Conservation (phyloP, 2,888 invertebrate species). For the Netelia fuscicornis region DNA sequence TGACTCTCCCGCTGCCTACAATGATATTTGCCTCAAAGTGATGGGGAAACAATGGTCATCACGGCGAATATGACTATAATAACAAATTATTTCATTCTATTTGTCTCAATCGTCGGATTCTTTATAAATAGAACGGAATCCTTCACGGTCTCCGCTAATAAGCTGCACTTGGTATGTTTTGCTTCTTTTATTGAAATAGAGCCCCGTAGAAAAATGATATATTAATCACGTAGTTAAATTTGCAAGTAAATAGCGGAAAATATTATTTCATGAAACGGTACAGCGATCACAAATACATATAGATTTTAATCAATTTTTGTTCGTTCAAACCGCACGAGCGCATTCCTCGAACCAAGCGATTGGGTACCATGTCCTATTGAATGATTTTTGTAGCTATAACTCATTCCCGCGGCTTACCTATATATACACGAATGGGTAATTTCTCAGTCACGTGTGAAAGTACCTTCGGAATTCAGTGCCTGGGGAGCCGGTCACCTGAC, state of each 20-base stretch:
- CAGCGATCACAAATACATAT: neutral
- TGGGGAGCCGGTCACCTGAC: conserved; percentile 78
- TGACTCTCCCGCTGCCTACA: neutral
- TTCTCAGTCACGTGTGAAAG: conserved; percentile 84
- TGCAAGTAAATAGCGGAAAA: neutral
- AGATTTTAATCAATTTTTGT: neutral
- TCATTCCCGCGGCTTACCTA: conserved; percentile 30
- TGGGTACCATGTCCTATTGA: conserved; percentile 24
- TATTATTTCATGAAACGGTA: neutral
- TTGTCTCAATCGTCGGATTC: neutral
- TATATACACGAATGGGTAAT: conserved; percentile 77
- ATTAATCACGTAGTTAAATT: neutral
- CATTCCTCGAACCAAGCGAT: conserved; percentile 23
- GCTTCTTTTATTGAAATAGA: neutral
- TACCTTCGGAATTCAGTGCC: conserved; percentile 81
- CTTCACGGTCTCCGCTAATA: neutral
- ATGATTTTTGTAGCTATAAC: conserved; percentile 56
- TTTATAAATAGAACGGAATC: conserved; percentile 3
- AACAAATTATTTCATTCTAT: neutral
- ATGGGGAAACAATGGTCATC: conserved; percentile 39
- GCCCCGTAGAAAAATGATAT: neutral
- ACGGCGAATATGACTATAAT: conserved; percentile 27
- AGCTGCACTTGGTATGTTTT: neutral
- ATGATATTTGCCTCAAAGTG: conserved; percentile 14
- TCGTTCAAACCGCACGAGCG: neutral